These are phyloP conservation scores for Mya arenaria DNA, from an alignment of 1,140 invertebrate genomes.

Conservation along the genomic window DNA sequence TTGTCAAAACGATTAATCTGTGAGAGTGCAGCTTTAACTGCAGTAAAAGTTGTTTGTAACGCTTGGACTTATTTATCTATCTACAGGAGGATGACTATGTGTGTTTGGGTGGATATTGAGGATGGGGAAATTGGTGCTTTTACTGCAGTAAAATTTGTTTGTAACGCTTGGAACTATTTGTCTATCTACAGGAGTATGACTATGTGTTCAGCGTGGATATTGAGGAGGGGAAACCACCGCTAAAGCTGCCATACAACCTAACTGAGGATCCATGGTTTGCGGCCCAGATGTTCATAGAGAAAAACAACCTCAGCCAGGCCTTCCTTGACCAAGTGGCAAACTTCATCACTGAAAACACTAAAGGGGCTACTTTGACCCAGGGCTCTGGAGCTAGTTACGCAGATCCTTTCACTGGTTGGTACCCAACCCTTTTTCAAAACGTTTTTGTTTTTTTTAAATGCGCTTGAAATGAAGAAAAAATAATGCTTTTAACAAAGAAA, in stretches of 20 bases:
- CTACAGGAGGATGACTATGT: constrained; percentile 8
- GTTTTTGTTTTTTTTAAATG: neutral
- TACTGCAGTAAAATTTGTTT: too few species aligned
- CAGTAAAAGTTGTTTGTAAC: too few species aligned
- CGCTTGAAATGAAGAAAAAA: neutral
- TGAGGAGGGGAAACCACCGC: constrained; percentile 91
- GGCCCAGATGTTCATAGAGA: constrained; percentile 86
- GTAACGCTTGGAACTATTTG: too few species aligned
- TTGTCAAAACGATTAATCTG: too few species aligned
- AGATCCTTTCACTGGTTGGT: constrained; percentile 82
- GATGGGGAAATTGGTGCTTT: too few species aligned
- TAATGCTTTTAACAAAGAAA: neutral
- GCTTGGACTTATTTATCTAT: too few species aligned
- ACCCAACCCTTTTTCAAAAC: too few species aligned
- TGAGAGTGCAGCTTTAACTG: too few species aligned
- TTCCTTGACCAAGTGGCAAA: constrained; percentile 95
- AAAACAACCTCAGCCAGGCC: constrained; percentile 90
- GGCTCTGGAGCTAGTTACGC: constrained; percentile 53
- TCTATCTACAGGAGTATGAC: constrained; percentile 89
- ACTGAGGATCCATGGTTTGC: constrained; percentile 86
- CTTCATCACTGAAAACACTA: constrained; percentile 94
- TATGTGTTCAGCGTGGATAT: constrained; percentile 97
- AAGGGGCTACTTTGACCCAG: constrained; percentile 77
- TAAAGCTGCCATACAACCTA: constrained; percentile 96
- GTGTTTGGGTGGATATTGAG: neutral